Evolutionary conservation across 2,888 invertebrate species (phyloP), one percentile per base, ranked within the genome.

Genomic region (Apotomis capreana): DNA sequence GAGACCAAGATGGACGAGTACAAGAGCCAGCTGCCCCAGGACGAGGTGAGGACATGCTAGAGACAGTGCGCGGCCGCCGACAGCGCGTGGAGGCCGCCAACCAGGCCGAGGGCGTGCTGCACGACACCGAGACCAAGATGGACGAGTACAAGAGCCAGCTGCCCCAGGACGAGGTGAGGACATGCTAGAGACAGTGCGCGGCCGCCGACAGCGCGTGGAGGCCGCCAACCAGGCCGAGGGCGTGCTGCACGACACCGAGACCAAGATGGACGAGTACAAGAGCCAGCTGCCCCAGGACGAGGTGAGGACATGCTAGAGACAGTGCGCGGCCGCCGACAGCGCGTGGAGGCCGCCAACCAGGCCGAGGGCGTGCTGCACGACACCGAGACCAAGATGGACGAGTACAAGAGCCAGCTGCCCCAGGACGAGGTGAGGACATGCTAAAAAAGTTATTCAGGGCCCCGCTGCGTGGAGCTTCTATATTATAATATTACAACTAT

Each of bases 261-360:
- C 58, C 15, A n/a, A 52, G 52, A 10, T 68, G n/a, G 40, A 13
- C 10, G 9, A 57, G 36, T 57, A n/a, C 60, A 44, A 44, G 44
- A 44, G 44, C 44, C 44, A 44, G 8, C 94, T 99, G n/a, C 98
- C 98, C 86, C 99, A 99, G 92, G 99, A 99, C 85, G 99, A 99
- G 92, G 99, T 99, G 81, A 99, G 93, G 99, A 99, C 92, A 99
- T 99, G 99, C 97, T 99, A 71, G 97, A 97, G 88, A 88, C 97
- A 97, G 88, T 98, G 97, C 88, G 99, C 99, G 1, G 97, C 96
- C 73, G 96, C 97, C 60, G 99, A 99, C 90, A 97, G 80, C 94
- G 97, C 13, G 98, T 99, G 3, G 99, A 99, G 89, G 97, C 97
- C 2, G 95, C 98, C 76, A 99, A 99, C 94, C 98, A 98, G 90